A percentile compares a stretch with the other conserved stretches of the same genome.
phyloP scores from a whole-genome alignment of 2,113 vertebrate genomes.

The Corythornis madagascariensis region DNA sequence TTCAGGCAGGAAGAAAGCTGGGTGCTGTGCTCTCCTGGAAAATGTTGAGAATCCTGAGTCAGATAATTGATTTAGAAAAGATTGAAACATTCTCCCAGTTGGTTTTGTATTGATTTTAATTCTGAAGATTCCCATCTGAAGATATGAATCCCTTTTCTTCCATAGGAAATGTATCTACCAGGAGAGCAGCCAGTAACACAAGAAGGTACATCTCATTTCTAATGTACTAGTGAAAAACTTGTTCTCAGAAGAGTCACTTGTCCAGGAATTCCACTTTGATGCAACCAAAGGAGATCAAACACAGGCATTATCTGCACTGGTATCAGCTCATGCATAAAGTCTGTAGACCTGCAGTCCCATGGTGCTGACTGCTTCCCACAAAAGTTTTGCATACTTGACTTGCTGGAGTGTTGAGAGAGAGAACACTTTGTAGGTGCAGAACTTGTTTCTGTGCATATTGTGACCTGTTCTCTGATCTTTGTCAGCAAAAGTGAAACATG shows the following conservation, averaged over 20 bases:
- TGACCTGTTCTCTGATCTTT: not conserved
- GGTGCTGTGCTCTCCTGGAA: not conserved
- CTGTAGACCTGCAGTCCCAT: not conserved
- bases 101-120: not conserved
- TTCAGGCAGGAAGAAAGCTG: not conserved
- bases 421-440: not conserved
- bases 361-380: not conserved
- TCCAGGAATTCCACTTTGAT: not conserved
- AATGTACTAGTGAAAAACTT: rapidly evolving
- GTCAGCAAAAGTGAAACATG: not conserved
- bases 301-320: not conserved
- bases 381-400: not conserved
- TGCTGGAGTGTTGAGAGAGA: not conserved
- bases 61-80: not conserved
- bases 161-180: not conserved
- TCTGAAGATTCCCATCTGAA: not conserved
- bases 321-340: not conserved
- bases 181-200: not conserved
- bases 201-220: not conserved
- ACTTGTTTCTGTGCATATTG: not conserved
- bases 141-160: not conserved
- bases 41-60: not conserved
- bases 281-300: not conserved
- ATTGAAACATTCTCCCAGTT: not conserved
- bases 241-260: not conserved